phyloP scores from a whole-genome alignment of 2,113 vertebrate species.

The Pleuronectes platessa region DNA sequence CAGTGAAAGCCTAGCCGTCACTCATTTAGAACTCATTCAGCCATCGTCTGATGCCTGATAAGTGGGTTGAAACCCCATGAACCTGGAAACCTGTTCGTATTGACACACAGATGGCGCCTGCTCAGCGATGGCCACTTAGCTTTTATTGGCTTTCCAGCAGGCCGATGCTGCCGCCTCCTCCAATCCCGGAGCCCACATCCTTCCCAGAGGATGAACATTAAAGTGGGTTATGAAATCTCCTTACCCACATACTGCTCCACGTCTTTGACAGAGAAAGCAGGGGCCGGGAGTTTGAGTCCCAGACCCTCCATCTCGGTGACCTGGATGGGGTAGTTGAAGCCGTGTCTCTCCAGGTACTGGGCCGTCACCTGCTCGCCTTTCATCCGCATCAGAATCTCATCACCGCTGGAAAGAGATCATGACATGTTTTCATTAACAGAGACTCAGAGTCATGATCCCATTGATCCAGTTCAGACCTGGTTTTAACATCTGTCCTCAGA shows the following conservation, averaged over 20 bases:
- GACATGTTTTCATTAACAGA: not conserved
- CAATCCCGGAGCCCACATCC: constrained; percentile 12
- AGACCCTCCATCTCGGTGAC: constrained; percentile 92
- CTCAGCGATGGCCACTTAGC: constrained; percentile 53
- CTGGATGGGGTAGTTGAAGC: constrained; percentile 92
- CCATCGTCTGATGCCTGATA: constrained; percentile 68
- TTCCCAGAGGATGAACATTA: constrained; percentile 30
- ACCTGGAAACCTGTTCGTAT: constrained; percentile 65
- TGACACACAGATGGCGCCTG: constrained; percentile 69
- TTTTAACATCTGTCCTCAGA: no score
- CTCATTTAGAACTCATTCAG: constrained; percentile 65
- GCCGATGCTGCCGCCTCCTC: not conserved
- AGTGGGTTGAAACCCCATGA: constrained; percentile 71
- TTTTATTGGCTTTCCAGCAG: constrained; percentile 55
- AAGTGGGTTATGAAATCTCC: constrained; percentile 48
- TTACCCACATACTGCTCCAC: constrained; percentile 98
- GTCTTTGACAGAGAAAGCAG: constrained; percentile 91
- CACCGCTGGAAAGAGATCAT: constrained; percentile 82
- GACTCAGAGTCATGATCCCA: no score
- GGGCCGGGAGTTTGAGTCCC: constrained; percentile 91
- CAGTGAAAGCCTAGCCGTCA: constrained; percentile 68
- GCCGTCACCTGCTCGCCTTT: constrained; percentile 92
- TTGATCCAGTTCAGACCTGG: no score
- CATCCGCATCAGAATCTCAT: constrained; percentile 92
- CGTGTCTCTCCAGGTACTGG: constrained; percentile 93